Percentiles rank a stretch among this genome's conserved stretches.
These are phyloP conservation scores for Eufriesea mexicana DNA, from an alignment of 1,140 invertebrate species.

Conservation along the genomic window DNA sequence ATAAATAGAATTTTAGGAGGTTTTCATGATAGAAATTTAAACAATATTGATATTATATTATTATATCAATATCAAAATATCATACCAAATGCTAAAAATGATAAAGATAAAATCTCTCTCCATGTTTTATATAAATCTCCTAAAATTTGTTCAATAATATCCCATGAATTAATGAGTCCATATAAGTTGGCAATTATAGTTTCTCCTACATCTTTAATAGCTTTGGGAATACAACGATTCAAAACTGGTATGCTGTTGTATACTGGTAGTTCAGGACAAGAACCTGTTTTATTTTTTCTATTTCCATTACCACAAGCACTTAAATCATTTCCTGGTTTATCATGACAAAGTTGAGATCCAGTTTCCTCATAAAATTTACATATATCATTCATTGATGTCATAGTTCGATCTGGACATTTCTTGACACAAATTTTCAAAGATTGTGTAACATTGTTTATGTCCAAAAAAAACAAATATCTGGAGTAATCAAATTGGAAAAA, in stretches of 20 bases:
- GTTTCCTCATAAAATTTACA: slow-evolving; percentile 89
- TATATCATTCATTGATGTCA: slow-evolving; percentile 87
- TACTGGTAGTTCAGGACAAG: slow-evolving; percentile 88
- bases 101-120: slow-evolving; percentile 92
- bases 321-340: slow-evolving; percentile 79
- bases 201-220: slow-evolving; percentile 84
- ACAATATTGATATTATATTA: no score
- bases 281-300: slow-evolving; percentile 85
- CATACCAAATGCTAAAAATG: slow-evolving; percentile 90
- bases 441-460: slow-evolving; percentile 88
- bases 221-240: slow-evolving; percentile 93
- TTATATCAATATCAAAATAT: neutral
- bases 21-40: no score
- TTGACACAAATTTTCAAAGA: slow-evolving; percentile 95
- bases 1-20: neutral
- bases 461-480: slow-evolving; percentile 92
- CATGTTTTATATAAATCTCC: slow-evolving; percentile 94
- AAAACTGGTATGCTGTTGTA: slow-evolving; percentile 90
- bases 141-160: slow-evolving; percentile 92
- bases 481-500: slow-evolving; percentile 60
- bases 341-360: slow-evolving; percentile 89
- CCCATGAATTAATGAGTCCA: slow-evolving; percentile 92
- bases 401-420: slow-evolving; percentile 89
- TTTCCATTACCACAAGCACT: slow-evolving; percentile 78
- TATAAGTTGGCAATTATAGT: slow-evolving; percentile 88